Conservation (phyloP, 2,113 vertebrate genomes). For the Bucco capensis region DNA sequence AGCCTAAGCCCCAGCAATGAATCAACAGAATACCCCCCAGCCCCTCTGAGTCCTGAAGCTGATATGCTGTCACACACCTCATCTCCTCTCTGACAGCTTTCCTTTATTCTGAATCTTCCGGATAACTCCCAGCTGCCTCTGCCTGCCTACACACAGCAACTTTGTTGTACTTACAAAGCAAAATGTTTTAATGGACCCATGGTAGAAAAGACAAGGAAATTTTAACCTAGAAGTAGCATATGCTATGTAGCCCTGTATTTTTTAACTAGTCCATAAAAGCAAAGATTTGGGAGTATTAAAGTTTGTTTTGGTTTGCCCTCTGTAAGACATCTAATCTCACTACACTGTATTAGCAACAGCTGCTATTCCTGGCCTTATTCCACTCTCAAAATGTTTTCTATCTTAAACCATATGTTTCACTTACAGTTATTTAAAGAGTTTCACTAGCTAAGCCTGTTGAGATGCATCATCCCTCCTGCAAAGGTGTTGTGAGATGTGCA, state of each 20-base stretch:
- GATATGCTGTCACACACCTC: neutral
- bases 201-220: neutral
- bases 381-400: neutral
- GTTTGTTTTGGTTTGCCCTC: neutral
- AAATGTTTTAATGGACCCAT: neutral
- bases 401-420: neutral
- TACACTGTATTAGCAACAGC: neutral
- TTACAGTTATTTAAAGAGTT: constrained; percentile 9
- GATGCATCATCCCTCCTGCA: constrained; percentile 33
- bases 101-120: neutral
- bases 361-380: constrained; percentile 25
- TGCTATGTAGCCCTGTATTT: neutral
- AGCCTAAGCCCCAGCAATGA: neutral
- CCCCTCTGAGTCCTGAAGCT: neutral
- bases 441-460: neutral
- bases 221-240: neutral
- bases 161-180: neutral
- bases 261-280: neutral
- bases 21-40: neutral
- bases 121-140: neutral
- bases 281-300: neutral
- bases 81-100: neutral
- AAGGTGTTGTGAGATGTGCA: neutral
- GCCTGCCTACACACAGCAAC: neutral
- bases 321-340: neutral